Conservation (phyloP, 2,113 vertebrate species). For the Rhinolophus ferrumequinum region DNA sequence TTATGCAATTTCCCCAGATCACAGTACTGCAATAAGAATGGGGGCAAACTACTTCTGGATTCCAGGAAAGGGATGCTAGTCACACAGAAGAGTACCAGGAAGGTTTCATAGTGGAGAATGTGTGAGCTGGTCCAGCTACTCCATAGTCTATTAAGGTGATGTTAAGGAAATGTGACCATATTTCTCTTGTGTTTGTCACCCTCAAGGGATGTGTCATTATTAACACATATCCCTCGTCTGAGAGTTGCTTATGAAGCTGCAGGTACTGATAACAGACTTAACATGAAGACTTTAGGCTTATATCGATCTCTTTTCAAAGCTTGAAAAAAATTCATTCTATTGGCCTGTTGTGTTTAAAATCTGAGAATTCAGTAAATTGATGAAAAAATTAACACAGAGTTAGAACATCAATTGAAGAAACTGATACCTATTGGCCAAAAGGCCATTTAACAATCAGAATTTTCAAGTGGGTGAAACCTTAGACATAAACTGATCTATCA, state of each 20-base stretch:
- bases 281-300: constrained; percentile 55
- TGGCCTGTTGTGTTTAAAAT: constrained; percentile 46
- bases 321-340: constrained; percentile 43
- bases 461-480: not conserved
- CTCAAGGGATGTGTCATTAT: not conserved
- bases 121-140: not conserved
- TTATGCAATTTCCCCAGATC: not conserved
- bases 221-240: constrained; percentile 3
- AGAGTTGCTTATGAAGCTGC: constrained; percentile 57
- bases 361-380: constrained; percentile 59
- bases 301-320: constrained; percentile 61
- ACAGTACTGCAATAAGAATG: not conserved
- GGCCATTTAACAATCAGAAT: constrained; percentile 23
- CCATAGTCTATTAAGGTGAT: not conserved
- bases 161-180: not conserved
- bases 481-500: not conserved
- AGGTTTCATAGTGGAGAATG: not conserved
- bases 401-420: constrained; percentile 51
- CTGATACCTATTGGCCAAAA: constrained; percentile 8
- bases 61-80: not conserved
- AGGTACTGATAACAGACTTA: constrained; percentile 56
- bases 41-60: not conserved
- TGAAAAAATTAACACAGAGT: constrained; percentile 49
- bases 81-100: not conserved
- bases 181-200: constrained; percentile 34